These are phyloP conservation scores for Cossypha dichroa DNA, from an alignment of 2,797 vertebrate species.

Conservation along the genomic window DNA sequence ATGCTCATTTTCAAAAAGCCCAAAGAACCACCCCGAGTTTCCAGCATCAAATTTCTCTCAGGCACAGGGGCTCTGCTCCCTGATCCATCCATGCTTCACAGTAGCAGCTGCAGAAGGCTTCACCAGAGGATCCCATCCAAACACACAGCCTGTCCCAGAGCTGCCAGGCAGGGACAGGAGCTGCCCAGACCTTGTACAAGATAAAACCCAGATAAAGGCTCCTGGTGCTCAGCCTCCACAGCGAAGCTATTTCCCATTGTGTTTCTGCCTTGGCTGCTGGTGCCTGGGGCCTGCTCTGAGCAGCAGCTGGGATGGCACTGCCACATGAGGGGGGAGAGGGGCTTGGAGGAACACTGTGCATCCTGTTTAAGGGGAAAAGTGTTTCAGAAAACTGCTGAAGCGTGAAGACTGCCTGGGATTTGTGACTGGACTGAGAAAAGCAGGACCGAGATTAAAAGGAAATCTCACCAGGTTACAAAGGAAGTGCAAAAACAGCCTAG, in stretches of 20 bases:
- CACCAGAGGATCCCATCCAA: background rate
- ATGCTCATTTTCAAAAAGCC: background rate
- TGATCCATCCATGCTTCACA: rapidly evolving
- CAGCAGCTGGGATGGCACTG: background rate
- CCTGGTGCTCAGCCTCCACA: background rate
- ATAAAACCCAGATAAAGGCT: background rate
- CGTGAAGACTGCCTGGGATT: background rate
- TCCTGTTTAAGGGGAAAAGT: background rate
- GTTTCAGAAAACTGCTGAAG: background rate
- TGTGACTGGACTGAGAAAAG: background rate
- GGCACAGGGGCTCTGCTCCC: background rate
- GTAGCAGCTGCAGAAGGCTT: background rate
- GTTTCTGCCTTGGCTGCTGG: background rate
- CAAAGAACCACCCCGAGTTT: background rate
- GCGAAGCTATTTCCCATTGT: background rate
- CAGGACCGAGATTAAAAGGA: background rate
- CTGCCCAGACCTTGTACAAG: background rate
- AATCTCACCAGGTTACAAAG: background rate
- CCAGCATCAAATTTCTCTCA: background rate
- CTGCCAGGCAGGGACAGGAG: background rate
- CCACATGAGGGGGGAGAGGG: rapidly evolving
- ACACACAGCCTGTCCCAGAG: background rate
- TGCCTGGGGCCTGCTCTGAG: background rate
- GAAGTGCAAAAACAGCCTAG: background rate
- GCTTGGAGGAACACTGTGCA: background rate